Percentiles rank a stretch among this genome's conserved stretches.
These are phyloP conservation scores for Criorhina ranunculi DNA, from an alignment of 2,888 invertebrate genomes.

Conservation along the genomic window DNA sequence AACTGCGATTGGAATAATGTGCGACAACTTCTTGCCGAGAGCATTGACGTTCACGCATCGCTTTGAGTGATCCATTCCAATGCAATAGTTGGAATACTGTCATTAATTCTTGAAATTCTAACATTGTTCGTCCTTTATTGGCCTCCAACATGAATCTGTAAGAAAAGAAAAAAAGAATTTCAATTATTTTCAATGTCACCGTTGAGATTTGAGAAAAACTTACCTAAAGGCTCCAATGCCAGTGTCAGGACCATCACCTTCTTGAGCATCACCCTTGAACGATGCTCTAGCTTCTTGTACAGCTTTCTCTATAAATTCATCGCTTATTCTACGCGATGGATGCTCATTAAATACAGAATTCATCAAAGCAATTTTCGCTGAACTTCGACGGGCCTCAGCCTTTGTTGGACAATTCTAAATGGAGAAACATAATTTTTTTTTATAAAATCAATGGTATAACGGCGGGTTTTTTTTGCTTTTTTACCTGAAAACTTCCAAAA, in stretches of 20 bases:
- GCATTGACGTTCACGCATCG: slow-evolving; percentile 97
- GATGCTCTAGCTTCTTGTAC: slow-evolving; percentile 95
- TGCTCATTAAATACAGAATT: slow-evolving; percentile 98
- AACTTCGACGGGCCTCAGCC: slow-evolving; percentile 96
- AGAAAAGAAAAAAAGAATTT: slow-evolving; percentile 15
- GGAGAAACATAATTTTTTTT: slow-evolving; percentile 38
- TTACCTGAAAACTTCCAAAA: slow-evolving; percentile 97
- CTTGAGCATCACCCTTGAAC: slow-evolving; percentile 88
- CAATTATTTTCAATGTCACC: neutral
- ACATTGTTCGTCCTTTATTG: slow-evolving; percentile 96
- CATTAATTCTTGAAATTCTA: slow-evolving; percentile 98
- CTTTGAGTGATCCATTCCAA: slow-evolving; percentile 98
- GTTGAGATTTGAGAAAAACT: slow-evolving; percentile 29
- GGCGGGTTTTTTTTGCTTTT: slow-evolving; percentile 4
- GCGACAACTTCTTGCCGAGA: slow-evolving; percentile 96
- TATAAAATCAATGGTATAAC: neutral
- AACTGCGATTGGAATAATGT: slow-evolving; percentile 95
- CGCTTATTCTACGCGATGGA: slow-evolving; percentile 95
- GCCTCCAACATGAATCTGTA: slow-evolving; percentile 90
- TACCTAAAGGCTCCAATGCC: slow-evolving; percentile 90
- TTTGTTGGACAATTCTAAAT: slow-evolving; percentile 96
- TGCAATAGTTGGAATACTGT: slow-evolving; percentile 98
- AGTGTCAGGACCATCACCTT: slow-evolving; percentile 89
- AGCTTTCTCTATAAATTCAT: slow-evolving; percentile 97
- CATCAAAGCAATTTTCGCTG: slow-evolving; percentile 98